Percentiles rank a stretch among this genome's conserved stretches.
These are phyloP conservation scores for Marcusenius ussheri DNA, from an alignment of 2,113 vertebrate genomes.

Conservation along the genomic window DNA sequence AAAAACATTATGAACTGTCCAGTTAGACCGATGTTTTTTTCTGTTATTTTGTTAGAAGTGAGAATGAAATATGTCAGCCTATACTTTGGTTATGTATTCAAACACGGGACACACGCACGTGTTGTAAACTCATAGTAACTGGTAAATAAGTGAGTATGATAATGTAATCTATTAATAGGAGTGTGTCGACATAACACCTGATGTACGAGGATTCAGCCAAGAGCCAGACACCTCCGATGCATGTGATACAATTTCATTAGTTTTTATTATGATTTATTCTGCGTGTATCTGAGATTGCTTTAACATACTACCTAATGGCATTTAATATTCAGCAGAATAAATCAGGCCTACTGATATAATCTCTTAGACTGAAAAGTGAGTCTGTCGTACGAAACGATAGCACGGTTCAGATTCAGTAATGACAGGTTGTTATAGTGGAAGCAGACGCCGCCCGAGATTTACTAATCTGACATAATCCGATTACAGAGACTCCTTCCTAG, in stretches of 20 bases:
- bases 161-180: background rate
- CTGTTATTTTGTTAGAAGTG: background rate
- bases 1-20: background rate
- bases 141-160: background rate
- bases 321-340: background rate
- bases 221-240: background rate
- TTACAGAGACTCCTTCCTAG: conserved; percentile 21
- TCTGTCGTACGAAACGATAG: background rate
- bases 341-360: background rate
- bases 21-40: background rate
- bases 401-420: background rate
- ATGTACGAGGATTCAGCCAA: background rate
- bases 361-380: background rate
- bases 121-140: background rate
- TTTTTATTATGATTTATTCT: background rate
- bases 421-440: conserved; percentile 30
- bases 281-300: background rate
- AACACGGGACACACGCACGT: background rate
- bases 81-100: background rate
- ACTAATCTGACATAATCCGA: conserved; percentile 35
- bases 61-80: background rate
- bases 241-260: background rate
- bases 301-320: background rate
- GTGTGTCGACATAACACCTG: background rate
- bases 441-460: conserved; percentile 39